These are phyloP conservation scores for Panonychus citri DNA, from an alignment of 1,140 invertebrate genomes.

Conservation along the genomic window DNA sequence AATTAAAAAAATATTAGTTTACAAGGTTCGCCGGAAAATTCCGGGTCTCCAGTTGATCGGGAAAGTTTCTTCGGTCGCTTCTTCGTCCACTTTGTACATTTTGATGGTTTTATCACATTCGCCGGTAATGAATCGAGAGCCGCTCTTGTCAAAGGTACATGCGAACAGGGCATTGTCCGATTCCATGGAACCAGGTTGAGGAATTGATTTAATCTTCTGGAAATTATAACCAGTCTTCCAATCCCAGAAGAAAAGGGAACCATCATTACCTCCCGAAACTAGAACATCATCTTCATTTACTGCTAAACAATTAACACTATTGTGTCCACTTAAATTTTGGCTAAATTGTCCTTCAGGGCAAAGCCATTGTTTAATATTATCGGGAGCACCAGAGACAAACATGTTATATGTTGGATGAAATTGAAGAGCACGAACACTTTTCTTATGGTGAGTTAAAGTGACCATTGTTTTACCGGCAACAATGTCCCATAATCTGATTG, in stretches of 20 bases:
- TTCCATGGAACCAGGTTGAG: conserved; percentile 98
- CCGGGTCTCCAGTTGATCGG: conserved; percentile 93
- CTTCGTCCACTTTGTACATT: conserved; percentile 92
- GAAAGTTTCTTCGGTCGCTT: conserved; percentile 82
- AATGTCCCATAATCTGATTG: conserved; percentile 83
- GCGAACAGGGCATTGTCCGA: conserved; percentile 93
- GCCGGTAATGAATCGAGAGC: conserved; percentile 72
- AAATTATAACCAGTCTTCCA: conserved; percentile 98
- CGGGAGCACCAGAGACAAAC: conserved; percentile 90
- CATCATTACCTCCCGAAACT: conserved; percentile 94
- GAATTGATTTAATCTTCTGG: conserved; percentile 67
- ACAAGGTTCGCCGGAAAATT: not conserved
- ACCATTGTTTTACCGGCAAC: conserved; percentile 79
- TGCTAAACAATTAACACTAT: conserved; percentile 84
- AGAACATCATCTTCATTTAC: conserved; percentile 80
- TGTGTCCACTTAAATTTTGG: conserved; percentile 90
- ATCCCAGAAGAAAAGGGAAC: conserved; percentile 95
- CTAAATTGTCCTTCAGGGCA: conserved; percentile 95
- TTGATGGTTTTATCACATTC: conserved; percentile 99
- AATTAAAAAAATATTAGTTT: too few species aligned
- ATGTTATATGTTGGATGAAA: conserved; percentile 81
- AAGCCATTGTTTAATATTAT: conserved; percentile 98
- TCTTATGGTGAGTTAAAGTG: conserved; percentile 96
- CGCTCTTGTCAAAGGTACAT: conserved; percentile 79
- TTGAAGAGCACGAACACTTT: conserved; percentile 72